Base-by-base conservation (phyloP, 2,888 invertebrate genomes). In the Bhutanitis thaidina region DNA sequence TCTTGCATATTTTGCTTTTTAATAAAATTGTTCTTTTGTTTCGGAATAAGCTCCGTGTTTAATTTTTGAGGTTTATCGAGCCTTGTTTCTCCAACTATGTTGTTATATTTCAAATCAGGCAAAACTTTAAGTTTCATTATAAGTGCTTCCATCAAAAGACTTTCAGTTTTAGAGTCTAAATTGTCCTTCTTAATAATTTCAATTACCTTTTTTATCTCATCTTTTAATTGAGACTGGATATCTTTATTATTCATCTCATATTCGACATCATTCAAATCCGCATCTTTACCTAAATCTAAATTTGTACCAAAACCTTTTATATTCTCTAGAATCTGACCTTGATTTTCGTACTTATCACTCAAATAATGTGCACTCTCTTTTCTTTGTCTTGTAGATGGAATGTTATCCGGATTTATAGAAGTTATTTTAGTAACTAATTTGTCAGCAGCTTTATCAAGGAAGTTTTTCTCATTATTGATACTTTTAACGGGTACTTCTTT, bases 381-480 rank as follows among this genome's bases (percentile, higher is more conserved):
- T n/a, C 10, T 10, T 34, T 7, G 12, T 12, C 4, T 34, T 34
- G 13, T 12, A 1, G 12, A 7, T 34, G 34, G 12, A 34, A 34
- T 9, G 12, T 41, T 35, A 10, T 15, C 30, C 9, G 16, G 35
- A 1, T 16, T 12, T 2, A 16, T 30, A 1, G 29, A 36, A 37
- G 27, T 30, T 27, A 69, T 30, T 54, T 62, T 69, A 30, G 53
- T 56, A 3, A 77, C 50, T 14, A 80, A 57, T 29, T 56, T 57
- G 41, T 74, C 65, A 8, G 74, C 68, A 36, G 75, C 46, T 53
- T 55, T 65, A 13, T 65, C 61, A 7, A 78, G 52, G 54, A 67
- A 69, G 12, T 7, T 34, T 12, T 10, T 12, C 1, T 51, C 37
- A 10, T 36, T 55, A 53, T 62, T 67, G n/a, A 64, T 65, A 32